These are phyloP conservation scores for Drosophila rellima DNA, from an alignment of 2,888 invertebrate genomes.

Conservation along the genomic window DNA sequence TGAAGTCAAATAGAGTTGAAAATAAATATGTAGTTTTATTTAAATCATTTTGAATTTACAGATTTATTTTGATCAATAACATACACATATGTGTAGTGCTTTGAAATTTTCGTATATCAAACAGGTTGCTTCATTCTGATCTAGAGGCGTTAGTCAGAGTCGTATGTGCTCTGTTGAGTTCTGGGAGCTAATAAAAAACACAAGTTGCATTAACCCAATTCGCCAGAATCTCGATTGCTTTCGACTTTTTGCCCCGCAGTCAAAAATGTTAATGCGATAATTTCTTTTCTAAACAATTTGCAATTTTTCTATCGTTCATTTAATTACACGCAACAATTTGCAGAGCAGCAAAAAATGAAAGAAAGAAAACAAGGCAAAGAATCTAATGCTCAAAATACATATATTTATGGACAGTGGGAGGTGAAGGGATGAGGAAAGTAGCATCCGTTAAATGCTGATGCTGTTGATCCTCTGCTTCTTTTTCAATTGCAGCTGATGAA, in stretches of 20 bases:
- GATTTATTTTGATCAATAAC: not conserved
- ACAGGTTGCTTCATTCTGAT: not conserved
- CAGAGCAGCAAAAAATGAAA: slow-evolving; percentile 13
- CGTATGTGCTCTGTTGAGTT: not conserved
- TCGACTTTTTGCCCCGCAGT: slow-evolving; percentile 5
- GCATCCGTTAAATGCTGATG: slow-evolving; percentile 11
- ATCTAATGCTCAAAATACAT: not conserved
- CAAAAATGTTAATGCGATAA: slow-evolving; percentile 26
- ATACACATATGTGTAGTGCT: not conserved
- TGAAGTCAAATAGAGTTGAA: not conserved
- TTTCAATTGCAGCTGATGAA: slow-evolving; percentile 23
- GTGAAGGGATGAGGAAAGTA: not conserved
- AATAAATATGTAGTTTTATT: too few species aligned
- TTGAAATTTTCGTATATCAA: not conserved
- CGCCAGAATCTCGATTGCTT: slow-evolving; percentile 1
- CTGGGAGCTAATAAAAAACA: not conserved
- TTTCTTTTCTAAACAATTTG: slow-evolving; percentile 29
- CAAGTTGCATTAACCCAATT: slow-evolving; percentile 33
- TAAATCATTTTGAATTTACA: too few species aligned
- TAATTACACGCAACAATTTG: slow-evolving; percentile 25
- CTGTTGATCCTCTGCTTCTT: slow-evolving; percentile 3
- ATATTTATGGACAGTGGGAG: not conserved
- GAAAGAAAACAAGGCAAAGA: slow-evolving; percentile 3
- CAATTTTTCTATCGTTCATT: not conserved
- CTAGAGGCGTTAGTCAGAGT: not conserved